These are phyloP conservation scores for Drosophila subpulchrella DNA, from an alignment of 1,140 invertebrate genomes.

Conservation along the genomic window DNA sequence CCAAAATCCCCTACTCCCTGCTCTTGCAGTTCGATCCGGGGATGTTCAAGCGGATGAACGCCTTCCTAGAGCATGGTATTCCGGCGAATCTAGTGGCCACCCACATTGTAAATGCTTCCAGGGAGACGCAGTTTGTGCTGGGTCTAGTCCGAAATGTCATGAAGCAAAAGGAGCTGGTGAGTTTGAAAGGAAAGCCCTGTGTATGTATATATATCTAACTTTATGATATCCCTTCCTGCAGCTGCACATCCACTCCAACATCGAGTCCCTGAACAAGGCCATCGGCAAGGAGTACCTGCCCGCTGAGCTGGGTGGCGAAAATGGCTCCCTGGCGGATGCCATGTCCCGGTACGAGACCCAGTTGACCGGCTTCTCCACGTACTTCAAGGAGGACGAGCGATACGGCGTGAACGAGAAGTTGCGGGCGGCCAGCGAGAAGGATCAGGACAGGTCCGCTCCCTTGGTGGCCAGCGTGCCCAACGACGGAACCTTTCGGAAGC, in stretches of 20 bases:
- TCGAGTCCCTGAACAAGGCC: conserved; percentile 84
- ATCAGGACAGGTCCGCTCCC: conserved; percentile 16
- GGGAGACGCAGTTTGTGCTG: conserved; percentile 78
- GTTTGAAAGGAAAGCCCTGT: neutral
- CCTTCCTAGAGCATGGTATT: conserved; percentile 85
- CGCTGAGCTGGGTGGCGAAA: conserved; percentile 86
- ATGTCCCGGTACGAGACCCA: conserved; percentile 85
- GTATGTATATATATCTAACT: accelerated
- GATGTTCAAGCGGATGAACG: conserved; percentile 85
- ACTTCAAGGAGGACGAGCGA: conserved; percentile 85
- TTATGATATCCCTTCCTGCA: conserved; percentile 7
- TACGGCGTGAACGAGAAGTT: conserved; percentile 86
- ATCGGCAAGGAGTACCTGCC: conserved; percentile 86
- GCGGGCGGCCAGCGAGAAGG: conserved; percentile 71
- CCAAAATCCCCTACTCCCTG: conserved; percentile 84
- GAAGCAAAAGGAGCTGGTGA: conserved; percentile 81
- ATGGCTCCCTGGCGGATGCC: conserved; percentile 84
- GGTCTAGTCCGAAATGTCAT: conserved; percentile 70
- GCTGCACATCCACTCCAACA: conserved; percentile 74
- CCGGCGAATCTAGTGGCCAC: conserved; percentile 86
- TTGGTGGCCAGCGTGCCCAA: conserved; percentile 22
- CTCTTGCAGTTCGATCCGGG: conserved; percentile 85
- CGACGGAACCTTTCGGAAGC: conserved; percentile 72
- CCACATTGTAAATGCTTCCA: conserved; percentile 86
- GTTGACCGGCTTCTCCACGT: conserved; percentile 82